phyloP scores from a whole-genome alignment of 2,113 vertebrate genomes.

The Gymnorhina tibicen region DNA sequence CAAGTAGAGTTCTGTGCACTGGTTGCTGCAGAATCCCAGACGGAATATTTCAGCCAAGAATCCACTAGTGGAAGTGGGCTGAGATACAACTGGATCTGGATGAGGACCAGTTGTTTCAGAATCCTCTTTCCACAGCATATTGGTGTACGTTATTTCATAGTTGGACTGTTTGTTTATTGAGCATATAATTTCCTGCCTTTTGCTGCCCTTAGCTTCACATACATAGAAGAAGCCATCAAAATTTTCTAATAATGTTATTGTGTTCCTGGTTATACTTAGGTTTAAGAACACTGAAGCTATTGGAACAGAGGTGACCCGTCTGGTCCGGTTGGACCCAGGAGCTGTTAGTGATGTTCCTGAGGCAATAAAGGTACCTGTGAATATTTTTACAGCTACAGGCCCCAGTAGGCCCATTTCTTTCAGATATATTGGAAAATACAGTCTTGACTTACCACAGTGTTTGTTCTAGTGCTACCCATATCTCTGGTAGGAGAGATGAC shows the following conservation, averaged over 20 bases:
- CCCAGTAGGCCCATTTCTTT: neutral
- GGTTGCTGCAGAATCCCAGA: conserved; percentile 1
- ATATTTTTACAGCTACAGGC: neutral
- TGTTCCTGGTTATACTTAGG: conserved; percentile 56
- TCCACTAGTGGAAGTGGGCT: neutral
- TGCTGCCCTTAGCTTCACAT: neutral
- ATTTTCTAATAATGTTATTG: neutral
- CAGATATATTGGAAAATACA: neutral
- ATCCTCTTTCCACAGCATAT: neutral
- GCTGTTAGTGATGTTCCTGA: conserved; percentile 93
- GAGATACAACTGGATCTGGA: neutral
- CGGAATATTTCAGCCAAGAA: conserved; percentile 11
- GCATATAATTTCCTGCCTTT: neutral
- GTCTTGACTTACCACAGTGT: neutral
- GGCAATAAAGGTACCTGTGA: conserved; percentile 83
- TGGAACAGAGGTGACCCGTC: conserved; percentile 90
- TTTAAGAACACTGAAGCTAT: conserved; percentile 97
- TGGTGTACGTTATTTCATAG: neutral
- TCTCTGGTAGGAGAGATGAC: neutral
- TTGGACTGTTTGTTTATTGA: neutral
- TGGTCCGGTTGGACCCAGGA: conserved; percentile 91
- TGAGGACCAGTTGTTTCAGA: neutral
- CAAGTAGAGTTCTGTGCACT: neutral
- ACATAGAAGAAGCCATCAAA: neutral
- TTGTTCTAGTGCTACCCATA: neutral